Conservation (phyloP, 2,113 vertebrate species). For the Cairina moschata region DNA sequence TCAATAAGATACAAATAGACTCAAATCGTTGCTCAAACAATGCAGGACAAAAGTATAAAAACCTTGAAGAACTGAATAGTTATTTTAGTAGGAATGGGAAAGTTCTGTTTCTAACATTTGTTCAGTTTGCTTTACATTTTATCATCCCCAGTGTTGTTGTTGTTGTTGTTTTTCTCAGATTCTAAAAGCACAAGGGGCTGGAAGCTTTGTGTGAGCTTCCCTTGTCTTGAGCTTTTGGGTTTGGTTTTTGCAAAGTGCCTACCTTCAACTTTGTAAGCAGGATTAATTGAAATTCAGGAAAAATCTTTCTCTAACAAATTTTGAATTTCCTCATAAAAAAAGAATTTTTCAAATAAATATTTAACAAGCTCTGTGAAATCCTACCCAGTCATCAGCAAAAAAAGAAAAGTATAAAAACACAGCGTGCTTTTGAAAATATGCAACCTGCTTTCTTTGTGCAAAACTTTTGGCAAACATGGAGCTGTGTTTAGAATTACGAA, state of each 20-base stretch:
- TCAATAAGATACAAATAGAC: conserved; percentile 22
- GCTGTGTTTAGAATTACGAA: conserved; percentile 26
- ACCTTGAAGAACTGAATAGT: background rate
- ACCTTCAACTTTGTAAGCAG: background rate
- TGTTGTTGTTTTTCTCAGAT: background rate
- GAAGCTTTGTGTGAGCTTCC: background rate
- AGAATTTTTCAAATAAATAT: background rate
- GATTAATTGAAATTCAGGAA: background rate
- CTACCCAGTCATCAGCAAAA: background rate
- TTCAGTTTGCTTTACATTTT: background rate
- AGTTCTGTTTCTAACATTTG: background rate
- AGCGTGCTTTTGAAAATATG: background rate
- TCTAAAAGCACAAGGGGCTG: background rate
- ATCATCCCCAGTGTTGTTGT: background rate
- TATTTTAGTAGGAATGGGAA: background rate
- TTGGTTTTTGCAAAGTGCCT: background rate
- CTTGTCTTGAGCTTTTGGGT: background rate
- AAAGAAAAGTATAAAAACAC: background rate
- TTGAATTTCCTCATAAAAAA: background rate
- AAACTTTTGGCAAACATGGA: background rate
- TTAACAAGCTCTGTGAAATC: background rate
- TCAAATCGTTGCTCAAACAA: conserved; percentile 9
- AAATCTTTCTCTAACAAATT: background rate
- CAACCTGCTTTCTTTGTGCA: background rate
- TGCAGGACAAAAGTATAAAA: background rate